Evolutionary conservation across 2,888 invertebrate species (phyloP).

Genomic region (Andrena bicolor): DNA sequence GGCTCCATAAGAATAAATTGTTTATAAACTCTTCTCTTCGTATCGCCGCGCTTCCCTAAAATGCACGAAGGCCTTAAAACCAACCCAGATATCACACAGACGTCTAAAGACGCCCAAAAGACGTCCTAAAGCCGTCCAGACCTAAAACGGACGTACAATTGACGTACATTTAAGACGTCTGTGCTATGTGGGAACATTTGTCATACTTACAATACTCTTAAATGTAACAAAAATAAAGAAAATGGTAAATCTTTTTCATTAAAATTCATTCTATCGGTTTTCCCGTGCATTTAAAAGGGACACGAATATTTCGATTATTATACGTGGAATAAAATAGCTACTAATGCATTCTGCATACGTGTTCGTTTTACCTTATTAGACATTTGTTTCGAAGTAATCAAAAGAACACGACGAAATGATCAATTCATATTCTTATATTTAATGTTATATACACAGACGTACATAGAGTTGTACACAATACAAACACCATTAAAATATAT

Average conservation of each 20-base stretch:
- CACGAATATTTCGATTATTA: no score
- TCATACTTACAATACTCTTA: not conserved
- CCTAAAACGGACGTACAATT: no score
- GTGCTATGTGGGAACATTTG: no score
- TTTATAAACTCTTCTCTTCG: no score
- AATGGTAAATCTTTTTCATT: not conserved
- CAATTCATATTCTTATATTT: slow-evolving; percentile 52
- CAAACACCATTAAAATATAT: slow-evolving; percentile 57
- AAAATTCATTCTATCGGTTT: slow-evolving; percentile 14
- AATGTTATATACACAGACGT: slow-evolving; percentile 65
- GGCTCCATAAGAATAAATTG: no score
- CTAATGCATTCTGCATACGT: slow-evolving; percentile 23
- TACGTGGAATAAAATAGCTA: not conserved
- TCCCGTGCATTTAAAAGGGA: not conserved
- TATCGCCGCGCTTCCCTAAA: no score
- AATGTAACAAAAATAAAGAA: slow-evolving; percentile 7
- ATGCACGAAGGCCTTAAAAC: no score
- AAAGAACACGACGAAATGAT: slow-evolving; percentile 31
- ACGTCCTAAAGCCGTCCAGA: no score
- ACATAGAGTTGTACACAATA: slow-evolving; percentile 57
- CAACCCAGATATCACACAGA: no score
- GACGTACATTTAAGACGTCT: no score
- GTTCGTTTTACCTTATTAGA: slow-evolving; percentile 9
- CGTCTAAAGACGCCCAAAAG: no score
- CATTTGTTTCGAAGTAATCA: slow-evolving; percentile 22